Conservation (phyloP, 2,888 invertebrate species). For the Hermaeophaga mercurialis region DNA sequence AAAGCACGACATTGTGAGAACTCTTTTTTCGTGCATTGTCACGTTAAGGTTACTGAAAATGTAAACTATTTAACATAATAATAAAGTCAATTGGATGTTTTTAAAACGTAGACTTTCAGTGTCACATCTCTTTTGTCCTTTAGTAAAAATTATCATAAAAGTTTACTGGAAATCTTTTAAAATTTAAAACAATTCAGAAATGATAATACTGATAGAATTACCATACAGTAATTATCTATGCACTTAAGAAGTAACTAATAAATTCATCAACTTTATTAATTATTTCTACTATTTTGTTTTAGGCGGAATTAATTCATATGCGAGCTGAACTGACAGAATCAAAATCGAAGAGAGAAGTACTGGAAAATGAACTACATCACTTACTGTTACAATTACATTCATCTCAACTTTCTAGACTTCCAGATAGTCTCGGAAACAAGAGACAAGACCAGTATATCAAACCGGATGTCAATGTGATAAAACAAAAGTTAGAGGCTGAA, state of each 20-base stretch:
- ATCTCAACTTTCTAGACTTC: slow-evolving; percentile 63
- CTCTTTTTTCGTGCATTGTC: slow-evolving; percentile 1
- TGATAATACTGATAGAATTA: too few relatives aligned
- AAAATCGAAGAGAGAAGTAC: slow-evolving; percentile 63
- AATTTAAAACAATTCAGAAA: too few relatives aligned
- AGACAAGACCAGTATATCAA: slow-evolving; percentile 53
- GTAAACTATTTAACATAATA: background rate
- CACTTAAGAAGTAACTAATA: too few relatives aligned
- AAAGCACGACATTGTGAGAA: slow-evolving; percentile 30
- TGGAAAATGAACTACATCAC: slow-evolving; percentile 68
- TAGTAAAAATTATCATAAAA: too few relatives aligned
- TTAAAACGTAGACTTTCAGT: too few relatives aligned
- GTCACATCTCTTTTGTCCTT: too few relatives aligned
- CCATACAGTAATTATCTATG: too few relatives aligned
- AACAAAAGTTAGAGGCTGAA: slow-evolving; percentile 57
- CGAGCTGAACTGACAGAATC: slow-evolving; percentile 75
- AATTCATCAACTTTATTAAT: background rate
- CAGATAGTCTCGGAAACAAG: slow-evolving; percentile 52
- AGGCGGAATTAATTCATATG: slow-evolving; percentile 80
- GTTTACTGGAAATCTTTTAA: too few relatives aligned
- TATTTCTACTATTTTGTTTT: slow-evolving; percentile 43
- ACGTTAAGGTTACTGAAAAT: background rate
- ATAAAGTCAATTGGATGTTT: too few relatives aligned
- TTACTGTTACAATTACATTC: slow-evolving; percentile 67
- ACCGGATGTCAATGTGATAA: slow-evolving; percentile 56